Base-by-base conservation (phyloP, 2,888 invertebrate genomes). In the Andrena fulva region DNA sequence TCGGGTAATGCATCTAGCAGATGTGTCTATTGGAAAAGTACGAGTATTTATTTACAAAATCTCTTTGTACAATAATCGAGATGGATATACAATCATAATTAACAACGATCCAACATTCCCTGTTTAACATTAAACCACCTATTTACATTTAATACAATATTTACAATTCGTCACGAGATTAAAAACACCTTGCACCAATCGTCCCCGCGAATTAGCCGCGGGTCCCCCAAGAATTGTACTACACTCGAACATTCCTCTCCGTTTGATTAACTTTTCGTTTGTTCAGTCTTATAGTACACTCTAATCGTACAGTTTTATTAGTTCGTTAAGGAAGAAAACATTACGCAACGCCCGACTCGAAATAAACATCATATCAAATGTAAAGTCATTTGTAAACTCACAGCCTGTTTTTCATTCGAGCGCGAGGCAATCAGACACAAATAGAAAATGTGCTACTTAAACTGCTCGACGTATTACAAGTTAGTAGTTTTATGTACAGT, bases 131-230 rank as follows among this genome's bases (percentile, higher is more conserved):
- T 50, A 48, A 76, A 68, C 52, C 54, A 67, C 29, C n/a, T 74
- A 74, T 77, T 80, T 84, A 81, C 67, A 76, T 76, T 78, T 73
- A 33, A 33, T 78, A 79, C 60, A 79, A 35, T 84, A 78, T 78
- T 66, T 84, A 84, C 75, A 81, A 48, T 66, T 68, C 4, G 12
- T n/a, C 52, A 42, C 6, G 73, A 48, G 48, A 42, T 68, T 69
- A 16, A 29, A 70, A 33, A 50, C 50, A 31, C 3, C 2, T 31
- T 62, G 6, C 29, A 60, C 20, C 8, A 52, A 69, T n/a, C 24
- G 8, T 35, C 12, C 10, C 16, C 12, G 16, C 7, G 54, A n/a
- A 67, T 60, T 63, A 72, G 24, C 48, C 69, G 74, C 16, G 70
- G 70, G 31, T 20, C 52, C 29, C 50, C 50, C n/a, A 24, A 56